These are phyloP conservation scores for Diabrotica virgifera DNA, from an alignment of 1,140 invertebrate species.

Conservation along the genomic window DNA sequence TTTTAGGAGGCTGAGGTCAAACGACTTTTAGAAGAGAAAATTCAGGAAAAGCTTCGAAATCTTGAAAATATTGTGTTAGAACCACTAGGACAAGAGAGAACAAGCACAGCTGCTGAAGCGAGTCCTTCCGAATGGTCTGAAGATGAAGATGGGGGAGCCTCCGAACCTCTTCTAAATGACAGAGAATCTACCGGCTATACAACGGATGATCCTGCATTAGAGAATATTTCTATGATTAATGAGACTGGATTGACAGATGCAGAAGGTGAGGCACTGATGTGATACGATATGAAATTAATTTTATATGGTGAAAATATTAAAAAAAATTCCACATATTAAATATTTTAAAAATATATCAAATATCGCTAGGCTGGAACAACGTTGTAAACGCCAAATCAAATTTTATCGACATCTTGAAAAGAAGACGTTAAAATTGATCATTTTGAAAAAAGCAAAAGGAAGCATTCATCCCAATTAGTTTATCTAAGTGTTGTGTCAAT, in stretches of 20 bases:
- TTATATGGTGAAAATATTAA: no score
- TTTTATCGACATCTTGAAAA: no score
- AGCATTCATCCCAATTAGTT: no score
- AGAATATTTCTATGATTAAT: slow-evolving; percentile 79
- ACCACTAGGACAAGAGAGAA: slow-evolving; percentile 14
- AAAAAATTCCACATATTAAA: no score
- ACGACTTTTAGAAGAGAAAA: slow-evolving; percentile 50
- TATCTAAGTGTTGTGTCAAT: no score
- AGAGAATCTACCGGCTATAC: slow-evolving; percentile 75
- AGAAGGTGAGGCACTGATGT: slow-evolving; percentile 55
- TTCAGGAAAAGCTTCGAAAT: slow-evolving; percentile 43
- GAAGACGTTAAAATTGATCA: no score
- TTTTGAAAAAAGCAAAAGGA: no score
- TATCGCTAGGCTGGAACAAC: no score
- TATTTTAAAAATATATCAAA: no score
- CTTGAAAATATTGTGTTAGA: slow-evolving; percentile 42
- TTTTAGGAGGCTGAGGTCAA: slow-evolving; percentile 55
- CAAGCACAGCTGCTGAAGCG: slow-evolving; percentile 24
- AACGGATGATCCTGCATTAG: slow-evolving; percentile 76
- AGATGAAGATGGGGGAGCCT: slow-evolving; percentile 61
- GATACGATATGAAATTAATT: no score
- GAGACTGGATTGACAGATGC: slow-evolving; percentile 83
- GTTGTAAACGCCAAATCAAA: no score
- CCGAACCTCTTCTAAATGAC: slow-evolving; percentile 53
- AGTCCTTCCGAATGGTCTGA: slow-evolving; percentile 78